Base-by-base conservation (phyloP, 2,113 vertebrate species). In the Raja brachyura region DNA sequence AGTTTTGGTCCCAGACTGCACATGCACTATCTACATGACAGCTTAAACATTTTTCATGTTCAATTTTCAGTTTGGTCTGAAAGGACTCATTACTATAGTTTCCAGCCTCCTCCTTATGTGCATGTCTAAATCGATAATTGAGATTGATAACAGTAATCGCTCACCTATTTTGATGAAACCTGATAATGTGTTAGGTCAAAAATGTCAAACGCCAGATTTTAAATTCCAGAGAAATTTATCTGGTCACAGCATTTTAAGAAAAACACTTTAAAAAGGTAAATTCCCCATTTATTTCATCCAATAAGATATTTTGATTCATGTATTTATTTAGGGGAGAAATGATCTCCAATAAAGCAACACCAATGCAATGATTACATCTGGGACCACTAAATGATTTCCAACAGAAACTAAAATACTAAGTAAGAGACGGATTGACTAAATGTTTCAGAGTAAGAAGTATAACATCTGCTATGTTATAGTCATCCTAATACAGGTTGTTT, bases 41-140 rank as follows among this genome's bases (percentile, higher is more conserved):
- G 22, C 9, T 92, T 63, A 16, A 92, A 5, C 54, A 48, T 54
- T 92, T 73, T 73, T 92, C 9, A 74, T 54, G 31, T 70, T 11
- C 83, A 18, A 54, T 92, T 70, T 92, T 92, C 39, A 92, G 31
- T 74, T 92, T 33, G 66, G 66, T 25, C 90, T 92, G 31, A 73
- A 92, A 73, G 25, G 20, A 54, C 68, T 92, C 63, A 92, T 48
- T 68, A 48, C 66, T 92, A 25, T 33, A 92, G 14, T 73, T 20
- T 8, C 66, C 61, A n/a, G 7, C 86, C 86, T 31, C n/a, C 61
- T 90, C 31, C 56, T 63, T 28, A 14, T 70, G 63, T 70, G 68
- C 9, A 92, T 14, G 90, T 73, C 90, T 31, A 48, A 92, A 9
- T 73, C 39, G 13, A 68, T 92, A 54, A 73, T 92, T 73, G 88